Conservation (phyloP, 1,140 invertebrate species). For the Lepeophtheirus salmonis region DNA sequence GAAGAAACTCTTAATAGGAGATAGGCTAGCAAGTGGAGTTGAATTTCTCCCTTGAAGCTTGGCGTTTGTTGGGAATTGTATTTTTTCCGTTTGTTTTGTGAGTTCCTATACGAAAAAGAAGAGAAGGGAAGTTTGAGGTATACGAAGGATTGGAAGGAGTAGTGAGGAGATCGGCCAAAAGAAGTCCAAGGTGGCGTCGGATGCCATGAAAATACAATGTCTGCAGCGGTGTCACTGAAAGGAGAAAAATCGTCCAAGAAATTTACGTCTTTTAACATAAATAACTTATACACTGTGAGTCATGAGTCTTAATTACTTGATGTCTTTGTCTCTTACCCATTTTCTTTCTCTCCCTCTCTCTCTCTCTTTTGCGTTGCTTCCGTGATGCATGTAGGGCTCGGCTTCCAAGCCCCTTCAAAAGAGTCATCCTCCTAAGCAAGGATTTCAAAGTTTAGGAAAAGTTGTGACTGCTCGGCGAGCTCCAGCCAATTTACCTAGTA, state of each 20-base stretch:
- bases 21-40: too few relatives aligned
- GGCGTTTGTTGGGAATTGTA: not conserved
- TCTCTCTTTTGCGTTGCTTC: slow-evolving; percentile 6
- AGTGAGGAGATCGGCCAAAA: too few relatives aligned
- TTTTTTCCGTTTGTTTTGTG: not conserved
- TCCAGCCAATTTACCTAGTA: slow-evolving; percentile 87
- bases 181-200: not conserved
- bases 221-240: not conserved
- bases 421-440: slow-evolving; percentile 86
- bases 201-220: not conserved
- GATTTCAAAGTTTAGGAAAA: slow-evolving; percentile 95
- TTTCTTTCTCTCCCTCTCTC: not conserved
- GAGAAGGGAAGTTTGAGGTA: too few relatives aligned
- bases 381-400: slow-evolving; percentile 58
- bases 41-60: not conserved
- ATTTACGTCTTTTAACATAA: slow-evolving; percentile 9
- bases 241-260: slow-evolving; percentile 8
- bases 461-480: slow-evolving; percentile 80
- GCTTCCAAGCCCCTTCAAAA: slow-evolving; percentile 62
- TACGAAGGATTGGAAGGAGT: too few relatives aligned
- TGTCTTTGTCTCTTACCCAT: not conserved
- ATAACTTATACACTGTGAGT: slow-evolving; percentile 9
- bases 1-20: too few relatives aligned
- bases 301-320: not conserved
- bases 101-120: too few relatives aligned